phyloP scores from a whole-genome alignment of 2,888 invertebrate species.

The Hanleya hanleyi region DNA sequence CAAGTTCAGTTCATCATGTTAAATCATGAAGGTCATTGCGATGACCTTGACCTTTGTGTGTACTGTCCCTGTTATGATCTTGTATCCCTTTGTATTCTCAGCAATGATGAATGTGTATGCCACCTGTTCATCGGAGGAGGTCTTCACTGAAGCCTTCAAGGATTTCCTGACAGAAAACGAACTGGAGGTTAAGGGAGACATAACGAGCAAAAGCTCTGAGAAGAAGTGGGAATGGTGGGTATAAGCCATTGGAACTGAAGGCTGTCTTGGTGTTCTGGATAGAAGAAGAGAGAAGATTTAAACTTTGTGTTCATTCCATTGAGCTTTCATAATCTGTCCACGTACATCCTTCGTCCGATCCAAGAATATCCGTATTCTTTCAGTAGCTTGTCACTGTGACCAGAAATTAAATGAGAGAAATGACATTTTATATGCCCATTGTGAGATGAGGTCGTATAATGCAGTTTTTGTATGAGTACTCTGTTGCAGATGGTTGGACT shows the following conservation, averaged over 20 bases:
- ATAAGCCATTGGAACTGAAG: not conserved
- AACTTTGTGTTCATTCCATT: too few relatives aligned
- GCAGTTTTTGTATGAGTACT: too few relatives aligned
- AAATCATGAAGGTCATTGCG: not conserved
- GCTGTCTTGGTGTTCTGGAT: not conserved
- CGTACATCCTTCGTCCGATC: too few relatives aligned
- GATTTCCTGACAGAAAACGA: not conserved
- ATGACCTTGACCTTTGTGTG: not conserved
- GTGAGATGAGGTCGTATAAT: too few relatives aligned
- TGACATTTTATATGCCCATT: too few relatives aligned
- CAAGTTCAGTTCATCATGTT: too few relatives aligned
- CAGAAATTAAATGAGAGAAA: too few relatives aligned
- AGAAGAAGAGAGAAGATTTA: too few relatives aligned
- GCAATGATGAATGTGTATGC: not conserved
- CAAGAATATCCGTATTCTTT: not conserved
- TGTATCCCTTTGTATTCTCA: too few relatives aligned
- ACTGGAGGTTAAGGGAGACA: not conserved
- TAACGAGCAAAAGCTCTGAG: not conserved
- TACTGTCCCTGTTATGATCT: too few relatives aligned
- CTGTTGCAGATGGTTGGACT: too few relatives aligned
- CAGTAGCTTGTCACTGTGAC: not conserved
- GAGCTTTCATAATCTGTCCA: too few relatives aligned
- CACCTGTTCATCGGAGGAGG: not conserved
- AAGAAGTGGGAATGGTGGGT: not conserved
- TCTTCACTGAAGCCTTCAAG: not conserved